Evolutionary conservation across 2,888 invertebrate species (phyloP).

Genomic region (Sussaba pulchella): DNA sequence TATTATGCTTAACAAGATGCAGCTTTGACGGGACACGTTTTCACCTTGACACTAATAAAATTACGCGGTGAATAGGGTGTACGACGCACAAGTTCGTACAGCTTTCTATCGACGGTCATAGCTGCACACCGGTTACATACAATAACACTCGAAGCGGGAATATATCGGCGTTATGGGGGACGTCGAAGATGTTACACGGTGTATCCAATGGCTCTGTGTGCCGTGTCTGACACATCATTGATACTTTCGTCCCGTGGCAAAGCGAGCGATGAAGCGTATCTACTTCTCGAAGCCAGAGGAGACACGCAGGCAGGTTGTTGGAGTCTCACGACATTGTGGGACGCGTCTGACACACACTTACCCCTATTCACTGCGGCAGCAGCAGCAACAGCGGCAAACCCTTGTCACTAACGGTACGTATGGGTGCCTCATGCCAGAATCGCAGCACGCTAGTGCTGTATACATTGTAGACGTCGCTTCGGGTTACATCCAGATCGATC

Average conservation of each 20-base stretch:
- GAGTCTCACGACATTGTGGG: slow-evolving; percentile 4
- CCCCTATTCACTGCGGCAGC: background rate
- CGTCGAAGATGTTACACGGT: background rate
- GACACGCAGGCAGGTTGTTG: slow-evolving; percentile 7
- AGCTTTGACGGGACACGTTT: too few relatives aligned
- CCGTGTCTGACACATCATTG: slow-evolving; percentile 49
- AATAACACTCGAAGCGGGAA: too few relatives aligned
- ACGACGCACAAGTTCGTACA: too few relatives aligned
- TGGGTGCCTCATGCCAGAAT: background rate
- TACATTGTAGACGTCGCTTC: background rate
- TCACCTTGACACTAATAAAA: too few relatives aligned
- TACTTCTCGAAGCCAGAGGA: background rate
- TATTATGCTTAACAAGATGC: too few relatives aligned
- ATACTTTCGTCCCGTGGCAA: slow-evolving; percentile 37
- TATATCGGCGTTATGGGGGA: background rate
- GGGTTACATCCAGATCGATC: background rate
- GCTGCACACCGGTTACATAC: background rate
- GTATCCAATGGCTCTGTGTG: slow-evolving; percentile 19
- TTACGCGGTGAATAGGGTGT: too few relatives aligned
- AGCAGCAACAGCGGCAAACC: background rate
- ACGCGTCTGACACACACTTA: slow-evolving; percentile 1
- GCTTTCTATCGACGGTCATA: background rate
- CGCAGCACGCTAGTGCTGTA: too few relatives aligned
- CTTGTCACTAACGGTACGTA: background rate
- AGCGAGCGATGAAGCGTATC: slow-evolving; percentile 8